These are phyloP conservation scores for Microplitis demolitor DNA, from an alignment of 1,140 invertebrate species.

Conservation along the genomic window DNA sequence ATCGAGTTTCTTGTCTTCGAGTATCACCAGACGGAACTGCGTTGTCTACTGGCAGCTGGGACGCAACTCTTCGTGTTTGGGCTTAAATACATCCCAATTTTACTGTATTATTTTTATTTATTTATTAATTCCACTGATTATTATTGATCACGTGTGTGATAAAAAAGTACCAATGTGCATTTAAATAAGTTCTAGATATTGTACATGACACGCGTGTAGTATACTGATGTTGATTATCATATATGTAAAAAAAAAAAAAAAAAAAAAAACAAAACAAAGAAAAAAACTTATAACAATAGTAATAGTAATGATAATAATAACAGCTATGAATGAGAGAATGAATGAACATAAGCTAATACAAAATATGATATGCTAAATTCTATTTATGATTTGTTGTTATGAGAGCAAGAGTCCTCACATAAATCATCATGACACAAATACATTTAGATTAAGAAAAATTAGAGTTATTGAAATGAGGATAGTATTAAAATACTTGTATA, in stretches of 20 bases:
- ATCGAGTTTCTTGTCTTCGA: constrained; percentile 92
- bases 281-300: neutral
- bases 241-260: neutral
- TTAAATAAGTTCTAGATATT: constrained; percentile 16
- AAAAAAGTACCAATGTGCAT: constrained; percentile 28
- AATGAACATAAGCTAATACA: no score
- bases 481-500: no score
- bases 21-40: constrained; percentile 98
- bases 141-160: neutral
- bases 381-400: no score
- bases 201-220: neutral
- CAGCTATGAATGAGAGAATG: no score
- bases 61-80: constrained; percentile 88
- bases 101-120: neutral
- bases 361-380: no score
- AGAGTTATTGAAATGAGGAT: no score
- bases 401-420: no score
- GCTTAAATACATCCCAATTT: constrained; percentile 42
- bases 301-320: no score
- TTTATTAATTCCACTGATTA: neutral
- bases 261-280: no score
- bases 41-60: constrained; percentile 97
- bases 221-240: neutral
- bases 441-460: no score
- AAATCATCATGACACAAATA: no score